Evolutionary conservation across 1,140 invertebrate species (phyloP).

Genomic region (Agrypnia vestita): DNA sequence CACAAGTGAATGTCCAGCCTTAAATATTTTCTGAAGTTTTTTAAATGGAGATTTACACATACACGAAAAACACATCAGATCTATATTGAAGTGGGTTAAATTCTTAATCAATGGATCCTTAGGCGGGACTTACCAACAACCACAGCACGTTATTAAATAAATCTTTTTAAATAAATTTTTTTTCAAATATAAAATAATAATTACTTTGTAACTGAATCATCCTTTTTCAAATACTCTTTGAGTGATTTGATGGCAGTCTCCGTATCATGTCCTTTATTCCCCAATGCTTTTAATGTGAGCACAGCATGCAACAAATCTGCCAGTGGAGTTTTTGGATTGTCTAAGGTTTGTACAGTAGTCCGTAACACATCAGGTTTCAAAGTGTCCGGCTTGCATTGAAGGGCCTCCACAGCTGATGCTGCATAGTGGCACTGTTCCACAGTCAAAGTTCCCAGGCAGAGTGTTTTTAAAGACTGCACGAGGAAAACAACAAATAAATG

Average conservation of each 20-base stretch:
- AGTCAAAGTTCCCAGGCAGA: slow-evolving; percentile 45
- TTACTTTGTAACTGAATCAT: slow-evolving; percentile 83
- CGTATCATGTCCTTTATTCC: slow-evolving; percentile 69
- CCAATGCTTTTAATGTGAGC: slow-evolving; percentile 67
- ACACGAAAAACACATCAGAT: too few species aligned
- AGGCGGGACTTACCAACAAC: too few species aligned
- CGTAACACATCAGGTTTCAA: slow-evolving; percentile 65
- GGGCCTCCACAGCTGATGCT: slow-evolving; percentile 64
- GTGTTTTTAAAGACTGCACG: slow-evolving; percentile 7
- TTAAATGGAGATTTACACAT: too few species aligned
- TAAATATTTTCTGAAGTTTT: too few species aligned
- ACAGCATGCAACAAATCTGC: slow-evolving; percentile 68
- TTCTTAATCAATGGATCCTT: too few species aligned
- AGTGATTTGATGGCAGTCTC: slow-evolving; percentile 78
- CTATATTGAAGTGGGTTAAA: too few species aligned
- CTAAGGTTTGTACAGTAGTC: slow-evolving; percentile 63
- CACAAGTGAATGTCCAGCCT: too few species aligned
- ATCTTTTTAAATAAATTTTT: too few species aligned
- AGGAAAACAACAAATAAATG: not conserved
- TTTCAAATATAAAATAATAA: slow-evolving; percentile 50
- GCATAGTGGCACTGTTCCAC: slow-evolving; percentile 69
- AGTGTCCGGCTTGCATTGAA: slow-evolving; percentile 65
- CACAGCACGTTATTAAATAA: too few species aligned
- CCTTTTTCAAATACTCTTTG: slow-evolving; percentile 82
- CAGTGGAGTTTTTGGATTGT: slow-evolving; percentile 66